These are phyloP conservation scores for Bradypodion ventrale DNA, from an alignment of 2,797 vertebrate species.

Conservation along the genomic window DNA sequence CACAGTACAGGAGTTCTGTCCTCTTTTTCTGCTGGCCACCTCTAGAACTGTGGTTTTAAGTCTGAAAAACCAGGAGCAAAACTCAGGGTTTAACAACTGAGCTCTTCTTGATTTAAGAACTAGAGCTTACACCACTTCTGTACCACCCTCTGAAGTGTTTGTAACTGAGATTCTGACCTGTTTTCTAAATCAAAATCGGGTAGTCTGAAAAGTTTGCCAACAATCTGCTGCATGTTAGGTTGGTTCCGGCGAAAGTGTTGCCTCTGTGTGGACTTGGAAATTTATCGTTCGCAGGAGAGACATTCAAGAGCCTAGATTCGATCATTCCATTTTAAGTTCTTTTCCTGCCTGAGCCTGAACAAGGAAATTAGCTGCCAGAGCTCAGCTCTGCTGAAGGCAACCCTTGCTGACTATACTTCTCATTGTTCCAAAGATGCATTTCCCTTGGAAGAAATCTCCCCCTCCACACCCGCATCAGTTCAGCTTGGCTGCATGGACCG, in stretches of 20 bases:
- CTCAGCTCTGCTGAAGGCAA: neutral
- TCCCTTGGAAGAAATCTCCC: slow-evolving; percentile 22
- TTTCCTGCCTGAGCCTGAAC: neutral
- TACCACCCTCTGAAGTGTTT: neutral
- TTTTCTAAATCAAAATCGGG: neutral
- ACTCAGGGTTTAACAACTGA: too few species aligned
- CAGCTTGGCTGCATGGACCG: slow-evolving; percentile 17
- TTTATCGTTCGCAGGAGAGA: neutral
- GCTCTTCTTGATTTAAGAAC: too few species aligned
- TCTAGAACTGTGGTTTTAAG: too few species aligned
- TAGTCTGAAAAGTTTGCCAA: neutral
- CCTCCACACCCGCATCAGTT: neutral
- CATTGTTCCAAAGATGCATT: neutral
- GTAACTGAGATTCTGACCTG: neutral
- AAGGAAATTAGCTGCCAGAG: neutral
- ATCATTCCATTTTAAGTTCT: neutral
- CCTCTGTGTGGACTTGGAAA: neutral
- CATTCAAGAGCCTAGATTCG: neutral
- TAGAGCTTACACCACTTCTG: too few species aligned
- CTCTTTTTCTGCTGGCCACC: too few species aligned
- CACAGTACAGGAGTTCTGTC: too few species aligned
- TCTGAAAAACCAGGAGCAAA: too few species aligned
- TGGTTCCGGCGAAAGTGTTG: neutral
- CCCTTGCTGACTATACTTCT: neutral
- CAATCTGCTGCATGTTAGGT: neutral